phyloP scores from a whole-genome alignment of 2,888 invertebrate species.

The Alitta virens region DNA sequence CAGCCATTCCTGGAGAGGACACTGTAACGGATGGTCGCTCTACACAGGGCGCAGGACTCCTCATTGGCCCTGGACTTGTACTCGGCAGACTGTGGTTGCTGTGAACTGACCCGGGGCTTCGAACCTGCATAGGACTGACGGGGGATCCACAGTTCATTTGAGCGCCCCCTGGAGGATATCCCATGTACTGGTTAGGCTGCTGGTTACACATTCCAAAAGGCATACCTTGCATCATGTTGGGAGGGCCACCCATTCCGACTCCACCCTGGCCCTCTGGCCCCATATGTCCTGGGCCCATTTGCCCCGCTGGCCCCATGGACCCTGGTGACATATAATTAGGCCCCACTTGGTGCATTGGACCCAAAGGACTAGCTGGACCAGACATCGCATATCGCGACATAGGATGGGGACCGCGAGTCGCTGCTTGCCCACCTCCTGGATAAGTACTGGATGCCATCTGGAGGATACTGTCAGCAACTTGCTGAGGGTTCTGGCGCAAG shows the following conservation, averaged over 20 bases:
- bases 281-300: not conserved
- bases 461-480: constrained; percentile 52
- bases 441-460: constrained; percentile 48
- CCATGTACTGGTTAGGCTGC: constrained; percentile 1
- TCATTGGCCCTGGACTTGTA: constrained; percentile 44
- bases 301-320: not conserved
- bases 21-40: constrained; percentile 4
- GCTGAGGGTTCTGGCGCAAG: constrained; percentile 44
- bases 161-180: not conserved
- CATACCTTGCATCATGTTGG: not conserved
- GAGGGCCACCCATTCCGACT: not conserved
- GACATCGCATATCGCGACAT: not conserved
- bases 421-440: constrained; percentile 19
- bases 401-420: not conserved
- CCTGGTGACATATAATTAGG: not conserved
- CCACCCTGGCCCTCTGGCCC: not conserved
- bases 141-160: constrained; percentile 35
- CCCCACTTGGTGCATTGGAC: not conserved
- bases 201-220: not conserved
- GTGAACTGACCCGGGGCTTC: constrained; percentile 45
- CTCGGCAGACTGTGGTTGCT: constrained; percentile 42
- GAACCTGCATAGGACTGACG: constrained; percentile 38
- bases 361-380: not conserved
- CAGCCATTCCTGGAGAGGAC: constrained; percentile 22
- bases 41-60: constrained; percentile 34